Evolutionary conservation across 2,113 vertebrate species (phyloP).

Genomic region (Periophthalmus modestus): DNA sequence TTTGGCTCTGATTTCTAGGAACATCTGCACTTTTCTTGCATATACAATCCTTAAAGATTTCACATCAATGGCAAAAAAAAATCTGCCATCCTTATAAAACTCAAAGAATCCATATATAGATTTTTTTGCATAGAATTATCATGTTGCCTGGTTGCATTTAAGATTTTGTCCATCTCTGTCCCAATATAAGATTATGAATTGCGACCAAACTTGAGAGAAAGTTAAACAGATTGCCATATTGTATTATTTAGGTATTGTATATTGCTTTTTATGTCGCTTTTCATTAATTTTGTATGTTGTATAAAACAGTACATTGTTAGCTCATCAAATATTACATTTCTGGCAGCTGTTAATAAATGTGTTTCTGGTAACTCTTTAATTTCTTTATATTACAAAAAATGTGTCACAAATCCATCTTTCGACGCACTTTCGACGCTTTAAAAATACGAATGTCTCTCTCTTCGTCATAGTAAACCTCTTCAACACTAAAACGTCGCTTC

Average conservation of each 20-base stretch:
- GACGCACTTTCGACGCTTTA: conserved; percentile 74
- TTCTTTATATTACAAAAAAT: neutral
- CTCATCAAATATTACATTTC: conserved; percentile 69
- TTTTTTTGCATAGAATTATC: neutral
- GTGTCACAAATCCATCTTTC: conserved; percentile 68
- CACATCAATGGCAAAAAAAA: neutral
- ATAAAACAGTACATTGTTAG: conserved; percentile 67
- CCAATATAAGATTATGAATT: conserved; percentile 15
- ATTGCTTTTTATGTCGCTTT: conserved; percentile 63
- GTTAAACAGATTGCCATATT: conserved; percentile 58
- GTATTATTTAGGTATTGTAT: conserved; percentile 60
- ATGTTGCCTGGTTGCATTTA: neutral
- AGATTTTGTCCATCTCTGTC: neutral
- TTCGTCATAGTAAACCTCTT: conserved; percentile 84
- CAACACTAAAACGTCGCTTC: conserved; percentile 74
- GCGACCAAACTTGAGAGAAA: conserved; percentile 16
- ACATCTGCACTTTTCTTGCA: conserved; percentile 60
- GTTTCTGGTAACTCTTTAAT: conserved; percentile 56
- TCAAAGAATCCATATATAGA: neutral
- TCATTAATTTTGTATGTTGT: conserved; percentile 68
- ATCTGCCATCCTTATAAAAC: neutral
- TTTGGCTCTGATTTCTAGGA: neutral
- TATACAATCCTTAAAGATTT: conserved; percentile 62
- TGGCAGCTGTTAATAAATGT: conserved; percentile 77
- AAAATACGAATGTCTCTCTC: conserved; percentile 87